Evolutionary conservation across 35 echinoderm and acorn worm species (phyloP).

Genomic region (Ophiothrix spiculata): DNA sequence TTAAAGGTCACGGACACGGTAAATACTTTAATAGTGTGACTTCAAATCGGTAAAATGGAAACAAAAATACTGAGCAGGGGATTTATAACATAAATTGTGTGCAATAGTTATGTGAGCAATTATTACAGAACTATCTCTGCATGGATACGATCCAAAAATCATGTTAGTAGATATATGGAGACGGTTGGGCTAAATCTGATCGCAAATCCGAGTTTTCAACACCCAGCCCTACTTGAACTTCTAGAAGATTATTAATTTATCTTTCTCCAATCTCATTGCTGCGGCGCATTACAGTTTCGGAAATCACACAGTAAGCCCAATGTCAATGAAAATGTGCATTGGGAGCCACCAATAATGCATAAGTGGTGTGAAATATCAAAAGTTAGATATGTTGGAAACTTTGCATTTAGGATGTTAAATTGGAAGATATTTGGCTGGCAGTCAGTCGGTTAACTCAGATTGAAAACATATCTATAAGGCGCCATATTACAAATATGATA

Average conservation of each 20-base stretch:
- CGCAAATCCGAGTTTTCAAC: not conserved
- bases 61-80: no score
- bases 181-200: not conserved
- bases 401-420: not conserved
- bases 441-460: not conserved
- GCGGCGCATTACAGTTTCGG: not conserved
- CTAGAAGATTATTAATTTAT: not conserved
- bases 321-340: constrained; percentile 10
- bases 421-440: constrained; percentile 6
- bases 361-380: not conserved
- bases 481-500: constrained; percentile 13
- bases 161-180: no score
- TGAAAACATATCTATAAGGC: not conserved
- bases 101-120: no score
- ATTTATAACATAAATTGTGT: no score
- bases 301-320: not conserved
- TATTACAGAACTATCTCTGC: no score
- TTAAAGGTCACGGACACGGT: no score
- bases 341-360: not conserved
- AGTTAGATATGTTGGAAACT: not conserved
- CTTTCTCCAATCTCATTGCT: not conserved
- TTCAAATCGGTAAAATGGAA: no score
- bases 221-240: not conserved
- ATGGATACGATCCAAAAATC: no score
- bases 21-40: no score